Evolutionary conservation across 2,797 vertebrate genomes (phyloP).

Genomic region (Falco peregrinus): DNA sequence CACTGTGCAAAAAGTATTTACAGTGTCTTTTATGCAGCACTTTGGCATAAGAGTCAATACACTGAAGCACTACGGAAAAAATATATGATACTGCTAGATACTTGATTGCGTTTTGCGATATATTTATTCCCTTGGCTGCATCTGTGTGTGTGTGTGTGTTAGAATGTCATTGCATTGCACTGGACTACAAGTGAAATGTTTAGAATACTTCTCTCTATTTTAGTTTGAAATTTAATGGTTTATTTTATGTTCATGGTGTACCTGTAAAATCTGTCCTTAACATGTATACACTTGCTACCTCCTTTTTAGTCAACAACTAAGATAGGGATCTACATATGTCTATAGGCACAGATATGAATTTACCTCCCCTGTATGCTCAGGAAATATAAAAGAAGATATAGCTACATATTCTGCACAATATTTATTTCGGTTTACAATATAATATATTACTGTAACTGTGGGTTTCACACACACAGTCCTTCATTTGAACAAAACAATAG

Average conservation of each 20-base stretch:
- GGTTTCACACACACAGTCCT: neutral
- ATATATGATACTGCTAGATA: neutral
- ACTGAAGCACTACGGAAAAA: neutral
- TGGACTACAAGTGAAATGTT: neutral
- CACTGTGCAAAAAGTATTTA: neutral
- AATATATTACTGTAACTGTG: neutral
- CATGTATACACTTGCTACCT: accelerated
- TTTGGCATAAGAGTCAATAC: neutral
- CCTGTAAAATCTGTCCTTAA: neutral
- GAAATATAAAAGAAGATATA: neutral
- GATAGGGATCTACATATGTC: neutral
- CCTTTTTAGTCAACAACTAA: neutral
- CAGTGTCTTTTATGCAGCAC: neutral
- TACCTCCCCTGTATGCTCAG: neutral
- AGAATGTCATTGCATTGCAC: neutral
- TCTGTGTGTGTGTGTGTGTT: neutral
- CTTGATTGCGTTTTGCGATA: neutral
- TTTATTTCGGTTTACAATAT: neutral
- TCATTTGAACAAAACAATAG: neutral
- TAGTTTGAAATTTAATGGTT: neutral
- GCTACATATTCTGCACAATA: neutral
- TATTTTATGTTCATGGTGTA: neutral
- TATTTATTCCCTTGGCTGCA: neutral
- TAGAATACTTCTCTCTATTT: neutral
- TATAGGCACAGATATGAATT: neutral